phyloP scores from a whole-genome alignment of 1,140 invertebrate species.

The Apis florea region DNA sequence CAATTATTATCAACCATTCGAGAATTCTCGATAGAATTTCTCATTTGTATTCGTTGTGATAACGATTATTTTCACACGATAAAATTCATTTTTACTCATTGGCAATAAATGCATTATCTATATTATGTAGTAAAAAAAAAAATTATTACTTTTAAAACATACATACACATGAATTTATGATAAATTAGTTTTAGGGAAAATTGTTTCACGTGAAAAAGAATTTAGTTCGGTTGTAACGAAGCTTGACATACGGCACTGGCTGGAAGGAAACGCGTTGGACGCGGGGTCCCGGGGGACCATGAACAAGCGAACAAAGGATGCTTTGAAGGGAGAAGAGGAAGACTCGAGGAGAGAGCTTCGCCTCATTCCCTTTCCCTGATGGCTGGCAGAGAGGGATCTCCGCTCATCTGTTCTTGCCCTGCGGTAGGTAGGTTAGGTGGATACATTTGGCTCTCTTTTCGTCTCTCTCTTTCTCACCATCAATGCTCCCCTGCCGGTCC shows the following conservation, averaged over 20 bases:
- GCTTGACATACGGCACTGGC: conserved; percentile 49
- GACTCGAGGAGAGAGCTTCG: conserved; percentile 52
- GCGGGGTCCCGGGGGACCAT: conserved; percentile 66
- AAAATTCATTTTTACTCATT: not conserved
- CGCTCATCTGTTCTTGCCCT: conserved; percentile 65
- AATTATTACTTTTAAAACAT: not conserved
- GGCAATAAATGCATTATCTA: not conserved
- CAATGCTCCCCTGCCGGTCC: conserved; percentile 18
- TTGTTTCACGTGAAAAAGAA: conserved; percentile 28
- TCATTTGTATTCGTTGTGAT: not conserved
- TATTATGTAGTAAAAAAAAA: not conserved
- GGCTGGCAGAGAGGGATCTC: conserved; percentile 61
- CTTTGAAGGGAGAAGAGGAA: conserved; percentile 69
- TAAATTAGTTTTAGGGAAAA: conserved; percentile 3
- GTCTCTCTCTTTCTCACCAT: conserved; percentile 3
- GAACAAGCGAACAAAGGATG: conserved; percentile 73
- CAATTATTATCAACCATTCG: not conserved
- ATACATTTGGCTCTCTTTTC: conserved; percentile 48
- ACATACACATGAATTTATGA: not conserved
- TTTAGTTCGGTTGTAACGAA: conserved; percentile 36
- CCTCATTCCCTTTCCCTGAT: conserved; percentile 52
- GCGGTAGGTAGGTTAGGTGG: conserved; percentile 62
- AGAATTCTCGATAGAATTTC: not conserved
- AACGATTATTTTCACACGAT: not conserved
- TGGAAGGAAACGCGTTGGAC: conserved; percentile 61